phyloP scores from a whole-genome alignment of 2,888 invertebrate genomes.

The Habrosyne pyritoides region DNA sequence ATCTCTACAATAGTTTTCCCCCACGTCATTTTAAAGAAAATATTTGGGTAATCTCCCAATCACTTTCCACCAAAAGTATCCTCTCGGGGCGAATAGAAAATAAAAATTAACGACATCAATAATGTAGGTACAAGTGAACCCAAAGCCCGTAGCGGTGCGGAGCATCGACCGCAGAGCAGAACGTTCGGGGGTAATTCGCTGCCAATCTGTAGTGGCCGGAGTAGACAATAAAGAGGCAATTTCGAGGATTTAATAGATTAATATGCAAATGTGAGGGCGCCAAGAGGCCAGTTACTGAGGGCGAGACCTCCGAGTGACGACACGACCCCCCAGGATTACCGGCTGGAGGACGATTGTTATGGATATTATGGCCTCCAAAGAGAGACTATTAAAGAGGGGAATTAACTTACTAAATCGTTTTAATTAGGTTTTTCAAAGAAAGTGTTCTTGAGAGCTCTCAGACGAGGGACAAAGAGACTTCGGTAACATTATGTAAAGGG shows the following conservation, averaged over 20 bases:
- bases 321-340: conserved; percentile 12
- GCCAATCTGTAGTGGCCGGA: conserved; percentile 7
- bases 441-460: neutral
- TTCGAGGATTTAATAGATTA: conserved; percentile 22
- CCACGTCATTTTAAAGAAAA: neutral
- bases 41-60: neutral
- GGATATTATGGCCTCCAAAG: conserved; percentile 19
- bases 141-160: neutral
- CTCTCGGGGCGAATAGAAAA: neutral
- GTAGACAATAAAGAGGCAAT: conserved; percentile 12
- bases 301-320: conserved; percentile 5
- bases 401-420: conserved; percentile 25
- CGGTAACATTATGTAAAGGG: neutral
- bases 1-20: too few relatives aligned
- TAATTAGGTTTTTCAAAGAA: conserved; percentile 16
- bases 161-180: conserved; percentile 5
- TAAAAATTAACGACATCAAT: conserved; percentile 3
- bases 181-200: conserved; percentile 7
- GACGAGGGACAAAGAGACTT: neutral
- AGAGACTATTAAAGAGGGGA: conserved; percentile 19
- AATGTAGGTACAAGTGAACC: neutral
- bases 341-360: conserved; percentile 17
- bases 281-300: conserved; percentile 11
- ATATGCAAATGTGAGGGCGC: conserved; percentile 22
- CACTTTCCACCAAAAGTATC: neutral